Evolutionary conservation across 2,888 invertebrate species (phyloP), one percentile per base, ranked within the genome.

Genomic region (Nephrotoma guestfalica): DNA sequence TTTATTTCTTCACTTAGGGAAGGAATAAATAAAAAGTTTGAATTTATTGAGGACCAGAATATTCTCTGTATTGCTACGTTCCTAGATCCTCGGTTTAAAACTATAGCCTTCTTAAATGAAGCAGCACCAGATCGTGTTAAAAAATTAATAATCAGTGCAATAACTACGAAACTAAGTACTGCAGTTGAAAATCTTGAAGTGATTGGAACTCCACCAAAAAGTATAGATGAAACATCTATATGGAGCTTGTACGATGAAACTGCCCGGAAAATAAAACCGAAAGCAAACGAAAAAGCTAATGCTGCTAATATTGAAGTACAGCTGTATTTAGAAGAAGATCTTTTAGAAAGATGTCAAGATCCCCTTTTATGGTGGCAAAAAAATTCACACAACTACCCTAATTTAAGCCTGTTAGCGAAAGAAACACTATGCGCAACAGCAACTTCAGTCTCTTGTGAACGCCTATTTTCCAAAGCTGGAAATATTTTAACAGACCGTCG

Each of bases 91-190:
- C 85, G 85, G 0, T 85, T 85, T n/a, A 85, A 85, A 85, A 43
- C 41, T 45, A 5, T 85, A 18, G 85, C 15, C 4, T 85, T 85
- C 30, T 85, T 43, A 45, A 45, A 43, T 85, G 9, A 85, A 0
- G 18, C n/a, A 43, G 30, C 45, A 6, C 6, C 85, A 0, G 43
- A 85, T 18, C 6, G 18, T 2, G 18, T 43, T 43, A 85, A 85
- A 45, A 11, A 43, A 11, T 43, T 85, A 30, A 9, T 13, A 18
- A 42, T 85, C 7, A 3, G 15, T 85, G 15, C 85, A 42, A n/a
- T 43, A 2, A 42, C 42, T 43, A 86, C 90, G 86, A 86, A 85
- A 57, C 43, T 47, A 83, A 83, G 86, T 87, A 87, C n/a, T n/a
- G n/a, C n/a, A n/a, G n/a, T 87, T 87, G 87, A 88, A 88, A 83